Evolutionary conservation across 2,797 vertebrate genomes (phyloP).

Genomic region (Microchirus variegatus): DNA sequence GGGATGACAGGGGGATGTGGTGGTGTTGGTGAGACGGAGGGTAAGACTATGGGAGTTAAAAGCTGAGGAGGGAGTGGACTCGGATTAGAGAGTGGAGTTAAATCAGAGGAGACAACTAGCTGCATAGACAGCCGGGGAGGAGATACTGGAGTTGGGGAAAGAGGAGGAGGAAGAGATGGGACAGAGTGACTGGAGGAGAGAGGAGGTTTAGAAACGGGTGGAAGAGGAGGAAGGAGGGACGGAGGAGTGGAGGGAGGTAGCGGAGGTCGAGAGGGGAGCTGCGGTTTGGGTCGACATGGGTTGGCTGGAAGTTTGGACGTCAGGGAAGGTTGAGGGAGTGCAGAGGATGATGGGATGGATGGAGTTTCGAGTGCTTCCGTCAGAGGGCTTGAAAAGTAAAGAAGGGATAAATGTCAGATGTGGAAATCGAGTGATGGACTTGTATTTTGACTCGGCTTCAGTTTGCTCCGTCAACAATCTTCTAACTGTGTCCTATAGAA

Average conservation of each 20-base stretch:
- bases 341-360: constrained; percentile 19
- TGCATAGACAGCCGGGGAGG: constrained; percentile 17
- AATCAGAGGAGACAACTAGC: constrained; percentile 35
- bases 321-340: constrained; percentile 18
- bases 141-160: constrained; percentile 26
- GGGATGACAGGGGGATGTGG: constrained; percentile 48
- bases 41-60: constrained; percentile 2
- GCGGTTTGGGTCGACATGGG: constrained; percentile 62
- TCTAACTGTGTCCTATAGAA: too few relatives aligned
- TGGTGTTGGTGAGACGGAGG: not conserved
- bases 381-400: constrained; percentile 37
- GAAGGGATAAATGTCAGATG: constrained; percentile 8
- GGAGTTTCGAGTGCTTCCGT: constrained; percentile 32
- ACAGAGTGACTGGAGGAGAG: not conserved
- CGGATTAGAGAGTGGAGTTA: not conserved
- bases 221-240: constrained; percentile 29
- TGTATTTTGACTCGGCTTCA: too few relatives aligned
- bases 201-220: constrained; percentile 31
- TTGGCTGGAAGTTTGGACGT: constrained; percentile 34
- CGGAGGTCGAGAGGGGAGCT: constrained; percentile 48
- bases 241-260: constrained; percentile 37
- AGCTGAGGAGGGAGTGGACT: constrained; percentile 9
- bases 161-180: constrained; percentile 45
- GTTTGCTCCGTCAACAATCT: too few relatives aligned
- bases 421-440: too few relatives aligned